Conservation (phyloP, 2,797 vertebrate genomes). For the Pitangus sulphuratus region DNA sequence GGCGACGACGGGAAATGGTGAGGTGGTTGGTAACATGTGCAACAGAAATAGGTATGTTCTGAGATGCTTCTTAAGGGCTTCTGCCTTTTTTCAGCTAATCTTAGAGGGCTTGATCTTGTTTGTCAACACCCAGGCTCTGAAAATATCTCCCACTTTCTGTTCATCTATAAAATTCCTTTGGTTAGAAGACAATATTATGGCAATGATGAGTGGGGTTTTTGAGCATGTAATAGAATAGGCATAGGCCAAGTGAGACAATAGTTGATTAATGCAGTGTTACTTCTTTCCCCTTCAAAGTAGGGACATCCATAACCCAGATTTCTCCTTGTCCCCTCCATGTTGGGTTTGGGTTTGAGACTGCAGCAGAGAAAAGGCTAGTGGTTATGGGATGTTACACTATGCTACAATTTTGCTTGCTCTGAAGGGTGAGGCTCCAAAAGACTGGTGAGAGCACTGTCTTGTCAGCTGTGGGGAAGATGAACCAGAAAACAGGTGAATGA, state of each 20-base stretch:
- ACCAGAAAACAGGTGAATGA: background rate
- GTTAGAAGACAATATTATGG: background rate
- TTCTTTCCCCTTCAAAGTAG: background rate
- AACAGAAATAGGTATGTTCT: slow-evolving; percentile 95
- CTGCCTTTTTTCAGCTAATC: background rate
- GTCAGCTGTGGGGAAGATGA: background rate
- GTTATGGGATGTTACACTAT: background rate
- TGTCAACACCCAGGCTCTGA: background rate
- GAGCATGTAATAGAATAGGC: background rate
- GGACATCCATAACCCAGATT: background rate
- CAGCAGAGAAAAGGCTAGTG: background rate
- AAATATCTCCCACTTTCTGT: background rate
- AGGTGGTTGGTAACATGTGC: slow-evolving; percentile 98
- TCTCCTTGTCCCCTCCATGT: background rate
- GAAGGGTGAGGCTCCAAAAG: background rate
- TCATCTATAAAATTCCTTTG: background rate
- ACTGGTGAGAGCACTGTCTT: background rate
- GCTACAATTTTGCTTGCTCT: background rate
- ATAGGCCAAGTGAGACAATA: background rate
- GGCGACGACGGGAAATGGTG: slow-evolving; percentile 97
- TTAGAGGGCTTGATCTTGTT: background rate
- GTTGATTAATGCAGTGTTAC: background rate
- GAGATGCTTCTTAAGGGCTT: background rate
- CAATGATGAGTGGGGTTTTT: background rate
- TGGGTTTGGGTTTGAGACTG: background rate